These are phyloP conservation scores for Podocnemis expansa DNA, from an alignment of 2,113 vertebrate species.

Conservation along the genomic window DNA sequence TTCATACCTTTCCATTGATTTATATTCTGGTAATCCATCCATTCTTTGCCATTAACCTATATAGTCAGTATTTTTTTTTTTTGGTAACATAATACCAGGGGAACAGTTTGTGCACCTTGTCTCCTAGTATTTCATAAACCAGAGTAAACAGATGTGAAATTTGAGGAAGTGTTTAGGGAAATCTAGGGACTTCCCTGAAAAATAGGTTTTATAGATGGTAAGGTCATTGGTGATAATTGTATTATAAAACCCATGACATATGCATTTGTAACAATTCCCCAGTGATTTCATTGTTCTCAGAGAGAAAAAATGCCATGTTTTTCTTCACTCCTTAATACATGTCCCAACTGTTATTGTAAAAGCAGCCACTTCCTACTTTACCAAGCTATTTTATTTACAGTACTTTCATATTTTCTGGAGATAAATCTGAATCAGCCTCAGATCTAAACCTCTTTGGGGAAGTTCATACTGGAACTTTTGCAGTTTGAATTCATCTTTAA, in stretches of 20 bases:
- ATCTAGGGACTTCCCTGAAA: slow-evolving; percentile 73
- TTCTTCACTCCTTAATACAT: slow-evolving; percentile 63
- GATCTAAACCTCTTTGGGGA: slow-evolving; percentile 43
- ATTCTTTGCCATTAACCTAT: not conserved
- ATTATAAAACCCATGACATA: slow-evolving; percentile 56
- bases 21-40: not conserved
- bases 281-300: slow-evolving; percentile 59
- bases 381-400: slow-evolving; percentile 63
- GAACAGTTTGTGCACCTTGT: slow-evolving; percentile 36
- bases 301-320: slow-evolving; percentile 24
- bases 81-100: not conserved
- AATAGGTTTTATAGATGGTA: slow-evolving; percentile 63
- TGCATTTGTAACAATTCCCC: slow-evolving; percentile 61
- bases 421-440: slow-evolving; percentile 28
- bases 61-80: not conserved
- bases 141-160: slow-evolving; percentile 60
- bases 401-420: slow-evolving; percentile 34
- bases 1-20: not conserved
- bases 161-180: slow-evolving; percentile 45
- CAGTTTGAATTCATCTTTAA: slow-evolving; percentile 45
- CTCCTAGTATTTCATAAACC: slow-evolving; percentile 37
- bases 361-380: slow-evolving; percentile 63
- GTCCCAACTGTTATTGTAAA: slow-evolving; percentile 50
- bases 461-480: slow-evolving; percentile 49
- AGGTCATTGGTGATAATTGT: slow-evolving; percentile 59